Percentiles rank a stretch among this genome's conserved stretches.
These are phyloP conservation scores for Serilophus lunatus DNA, from an alignment of 2,113 vertebrate genomes.

Conservation along the genomic window DNA sequence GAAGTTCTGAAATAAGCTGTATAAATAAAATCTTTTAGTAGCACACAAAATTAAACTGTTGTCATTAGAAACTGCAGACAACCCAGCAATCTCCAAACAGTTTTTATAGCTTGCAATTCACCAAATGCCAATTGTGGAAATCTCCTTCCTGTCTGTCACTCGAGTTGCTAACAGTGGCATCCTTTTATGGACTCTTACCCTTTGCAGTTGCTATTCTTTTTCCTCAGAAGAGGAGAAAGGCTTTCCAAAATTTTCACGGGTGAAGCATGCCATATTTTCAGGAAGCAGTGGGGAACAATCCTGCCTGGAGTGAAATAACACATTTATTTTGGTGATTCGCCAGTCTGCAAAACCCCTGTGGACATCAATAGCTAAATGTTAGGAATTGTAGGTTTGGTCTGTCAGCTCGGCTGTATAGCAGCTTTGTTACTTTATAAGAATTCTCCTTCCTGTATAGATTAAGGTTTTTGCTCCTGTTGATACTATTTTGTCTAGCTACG, in stretches of 20 bases:
- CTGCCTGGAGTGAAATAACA: neutral
- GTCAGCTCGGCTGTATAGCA: neutral
- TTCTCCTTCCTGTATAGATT: accelerated
- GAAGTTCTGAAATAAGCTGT: neutral
- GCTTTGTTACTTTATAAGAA: neutral
- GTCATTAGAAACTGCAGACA: neutral
- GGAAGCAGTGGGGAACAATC: neutral
- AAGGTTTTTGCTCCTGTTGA: neutral
- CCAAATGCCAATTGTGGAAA: constrained; percentile 30
- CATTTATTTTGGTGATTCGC: neutral
- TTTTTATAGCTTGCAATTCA: constrained; percentile 61
- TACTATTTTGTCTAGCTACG: neutral
- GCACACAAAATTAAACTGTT: neutral
- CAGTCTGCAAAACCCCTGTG: neutral
- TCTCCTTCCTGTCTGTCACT: constrained; percentile 58
- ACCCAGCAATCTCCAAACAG: neutral
- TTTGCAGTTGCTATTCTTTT: neutral
- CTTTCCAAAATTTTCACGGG: neutral
- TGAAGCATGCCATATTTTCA: neutral
- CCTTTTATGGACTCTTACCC: constrained; percentile 26
- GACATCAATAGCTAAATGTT: neutral
- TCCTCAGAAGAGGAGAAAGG: neutral
- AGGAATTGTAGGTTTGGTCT: neutral
- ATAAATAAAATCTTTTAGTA: neutral
- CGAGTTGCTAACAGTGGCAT: neutral